phyloP scores from a whole-genome alignment of 2,113 vertebrate genomes.

The Pitta sordida region DNA sequence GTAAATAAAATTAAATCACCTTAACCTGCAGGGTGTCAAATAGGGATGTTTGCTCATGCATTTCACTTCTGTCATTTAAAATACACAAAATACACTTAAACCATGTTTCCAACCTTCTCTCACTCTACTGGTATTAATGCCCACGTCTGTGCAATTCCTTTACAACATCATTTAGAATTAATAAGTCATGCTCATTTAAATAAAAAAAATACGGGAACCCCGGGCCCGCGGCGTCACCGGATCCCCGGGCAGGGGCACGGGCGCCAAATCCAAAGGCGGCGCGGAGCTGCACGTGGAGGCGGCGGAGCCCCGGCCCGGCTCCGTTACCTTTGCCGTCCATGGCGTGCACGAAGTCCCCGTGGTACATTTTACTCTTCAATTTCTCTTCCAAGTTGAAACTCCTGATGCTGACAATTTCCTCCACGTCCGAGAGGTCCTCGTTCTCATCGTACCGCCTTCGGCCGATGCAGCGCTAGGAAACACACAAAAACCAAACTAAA shows the following conservation, averaged over 20 bases:
- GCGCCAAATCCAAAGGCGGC: conserved; percentile 77
- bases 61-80: neutral
- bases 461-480: conserved; percentile 85
- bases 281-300: conserved; percentile 68
- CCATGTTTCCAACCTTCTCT: neutral
- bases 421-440: conserved; percentile 92
- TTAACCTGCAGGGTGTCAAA: neutral
- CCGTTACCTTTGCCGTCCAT: conserved; percentile 93
- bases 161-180: neutral
- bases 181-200: neutral
- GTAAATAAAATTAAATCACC: neutral
- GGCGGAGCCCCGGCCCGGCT: neutral
- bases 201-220: neutral
- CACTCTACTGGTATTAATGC: neutral
- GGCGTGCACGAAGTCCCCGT: conserved; percentile 80
- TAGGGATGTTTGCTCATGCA: neutral
- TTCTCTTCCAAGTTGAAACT: conserved; percentile 95
- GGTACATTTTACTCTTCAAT: conserved; percentile 82
- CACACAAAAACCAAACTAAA: conserved; percentile 37
- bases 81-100: neutral
- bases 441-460: conserved; percentile 91
- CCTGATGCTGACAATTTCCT: conserved; percentile 90
- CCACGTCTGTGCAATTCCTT: neutral
- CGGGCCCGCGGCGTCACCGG: conserved; percentile 67
- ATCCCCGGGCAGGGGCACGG: conserved; percentile 68